phyloP scores from a whole-genome alignment of 1,140 invertebrate genomes.

The Lordiphosa clarofinis region DNA sequence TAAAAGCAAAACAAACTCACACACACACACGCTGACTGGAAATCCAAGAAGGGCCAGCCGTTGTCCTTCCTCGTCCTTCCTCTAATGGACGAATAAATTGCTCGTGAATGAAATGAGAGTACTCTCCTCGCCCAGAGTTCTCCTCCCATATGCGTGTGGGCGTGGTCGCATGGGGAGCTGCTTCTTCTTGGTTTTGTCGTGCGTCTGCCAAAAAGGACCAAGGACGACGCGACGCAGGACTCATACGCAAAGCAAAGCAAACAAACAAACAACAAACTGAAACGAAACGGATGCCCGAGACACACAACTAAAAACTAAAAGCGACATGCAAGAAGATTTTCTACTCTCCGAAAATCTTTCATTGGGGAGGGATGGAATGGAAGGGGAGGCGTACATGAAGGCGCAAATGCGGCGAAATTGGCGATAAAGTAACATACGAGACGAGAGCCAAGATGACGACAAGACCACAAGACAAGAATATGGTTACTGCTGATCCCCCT shows the following conservation, averaged over 20 bases:
- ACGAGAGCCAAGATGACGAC: constrained; percentile 53
- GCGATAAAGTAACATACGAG: constrained; percentile 73
- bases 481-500: too few species aligned
- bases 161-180: constrained; percentile 36
- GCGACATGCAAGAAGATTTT: constrained; percentile 43
- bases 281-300: constrained; percentile 64
- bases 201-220: constrained; percentile 27
- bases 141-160: constrained; percentile 45
- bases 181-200: constrained; percentile 6
- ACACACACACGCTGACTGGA: constrained; percentile 41
- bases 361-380: constrained; percentile 16
- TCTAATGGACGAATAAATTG: constrained; percentile 77
- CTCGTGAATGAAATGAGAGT: constrained; percentile 77
- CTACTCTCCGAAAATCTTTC: constrained; percentile 6
- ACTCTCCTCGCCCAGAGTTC: constrained; percentile 36
- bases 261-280: constrained; percentile 51
- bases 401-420: constrained; percentile 58
- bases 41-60: constrained; percentile 68
- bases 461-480: constrained; percentile 38
- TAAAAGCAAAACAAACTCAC: constrained; percentile 68
- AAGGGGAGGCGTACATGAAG: too few species aligned
- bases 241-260: constrained; percentile 70
- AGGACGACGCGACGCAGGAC: constrained; percentile 47
- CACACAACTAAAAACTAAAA: constrained; percentile 70
- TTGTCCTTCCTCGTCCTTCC: constrained; percentile 50